These are phyloP conservation scores for Gymnoscelis rufifasciata DNA, from an alignment of 2,888 invertebrate species.

Conservation along the genomic window DNA sequence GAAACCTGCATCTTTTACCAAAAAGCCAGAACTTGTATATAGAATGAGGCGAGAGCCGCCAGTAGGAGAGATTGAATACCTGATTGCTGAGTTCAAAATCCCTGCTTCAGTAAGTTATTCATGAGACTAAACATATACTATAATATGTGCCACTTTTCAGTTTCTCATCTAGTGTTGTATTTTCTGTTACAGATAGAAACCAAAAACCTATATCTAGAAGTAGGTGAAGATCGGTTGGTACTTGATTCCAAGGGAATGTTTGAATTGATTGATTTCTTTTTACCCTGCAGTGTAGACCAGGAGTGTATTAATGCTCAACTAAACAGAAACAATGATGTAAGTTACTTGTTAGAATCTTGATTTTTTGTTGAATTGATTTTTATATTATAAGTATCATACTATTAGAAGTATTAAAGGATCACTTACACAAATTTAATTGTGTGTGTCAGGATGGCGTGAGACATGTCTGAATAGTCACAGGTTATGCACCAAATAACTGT, in stretches of 20 bases:
- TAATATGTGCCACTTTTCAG: too few species aligned
- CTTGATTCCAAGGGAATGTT: slow-evolving; percentile 81
- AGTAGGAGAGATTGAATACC: slow-evolving; percentile 69
- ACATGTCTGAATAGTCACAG: too few species aligned
- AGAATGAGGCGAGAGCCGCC: slow-evolving; percentile 79
- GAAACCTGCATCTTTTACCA: slow-evolving; percentile 28
- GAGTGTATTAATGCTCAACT: slow-evolving; percentile 65
- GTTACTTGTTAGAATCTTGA: slow-evolving; percentile 24
- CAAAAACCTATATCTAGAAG: slow-evolving; percentile 82
- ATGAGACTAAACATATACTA: too few species aligned
- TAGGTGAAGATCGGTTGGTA: slow-evolving; percentile 87
- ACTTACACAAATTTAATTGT: too few species aligned
- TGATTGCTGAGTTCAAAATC: slow-evolving; percentile 82
- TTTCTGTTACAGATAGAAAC: slow-evolving; percentile 69
- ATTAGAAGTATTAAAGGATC: too few species aligned
- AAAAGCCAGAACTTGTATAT: slow-evolving; percentile 74
- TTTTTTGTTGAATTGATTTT: background rate
- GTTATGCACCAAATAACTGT: too few species aligned
- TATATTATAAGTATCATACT: too few species aligned
- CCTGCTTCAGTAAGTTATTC: slow-evolving; percentile 77
- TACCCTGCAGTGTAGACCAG: slow-evolving; percentile 83
- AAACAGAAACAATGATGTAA: slow-evolving; percentile 67
- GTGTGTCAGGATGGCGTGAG: too few species aligned
- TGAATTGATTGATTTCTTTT: slow-evolving; percentile 83
- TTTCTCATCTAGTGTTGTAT: too few species aligned